Conservation (phyloP, 2,797 vertebrate genomes). For the Neoniphon sammara region DNA sequence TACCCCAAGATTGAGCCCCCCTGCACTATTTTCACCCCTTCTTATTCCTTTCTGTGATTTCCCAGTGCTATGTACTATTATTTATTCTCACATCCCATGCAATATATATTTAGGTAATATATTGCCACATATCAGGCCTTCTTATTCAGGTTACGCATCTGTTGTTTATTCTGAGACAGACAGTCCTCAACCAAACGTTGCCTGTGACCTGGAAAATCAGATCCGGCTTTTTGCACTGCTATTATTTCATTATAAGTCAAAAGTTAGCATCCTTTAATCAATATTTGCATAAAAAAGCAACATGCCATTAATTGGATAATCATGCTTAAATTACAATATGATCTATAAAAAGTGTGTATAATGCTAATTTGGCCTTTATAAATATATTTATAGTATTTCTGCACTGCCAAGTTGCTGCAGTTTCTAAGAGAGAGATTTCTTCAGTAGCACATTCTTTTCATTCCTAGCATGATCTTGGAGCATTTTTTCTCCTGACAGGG, state of each 20-base stretch:
- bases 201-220: too few species aligned
- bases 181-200: background rate
- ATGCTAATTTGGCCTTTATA: background rate
- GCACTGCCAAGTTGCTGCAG: background rate
- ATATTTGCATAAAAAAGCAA: background rate
- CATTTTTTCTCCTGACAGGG: background rate
- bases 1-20: background rate
- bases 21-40: too few species aligned
- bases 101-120: too few species aligned
- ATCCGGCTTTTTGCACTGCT: too few species aligned
- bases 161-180: background rate
- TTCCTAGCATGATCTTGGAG: slow-evolving; percentile 17
- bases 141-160: background rate
- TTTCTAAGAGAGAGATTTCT: slow-evolving; percentile 1
- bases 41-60: too few species aligned
- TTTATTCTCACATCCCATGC: background rate
- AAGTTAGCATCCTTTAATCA: background rate
- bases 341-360: too few species aligned
- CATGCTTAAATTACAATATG: background rate
- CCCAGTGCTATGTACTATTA: background rate
- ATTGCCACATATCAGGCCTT: background rate
- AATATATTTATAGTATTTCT: background rate
- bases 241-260: background rate
- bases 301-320: background rate
- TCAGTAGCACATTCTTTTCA: slow-evolving; percentile 12